Conservation (phyloP, 2,113 vertebrate species). For the Physeter macrocephalus region DNA sequence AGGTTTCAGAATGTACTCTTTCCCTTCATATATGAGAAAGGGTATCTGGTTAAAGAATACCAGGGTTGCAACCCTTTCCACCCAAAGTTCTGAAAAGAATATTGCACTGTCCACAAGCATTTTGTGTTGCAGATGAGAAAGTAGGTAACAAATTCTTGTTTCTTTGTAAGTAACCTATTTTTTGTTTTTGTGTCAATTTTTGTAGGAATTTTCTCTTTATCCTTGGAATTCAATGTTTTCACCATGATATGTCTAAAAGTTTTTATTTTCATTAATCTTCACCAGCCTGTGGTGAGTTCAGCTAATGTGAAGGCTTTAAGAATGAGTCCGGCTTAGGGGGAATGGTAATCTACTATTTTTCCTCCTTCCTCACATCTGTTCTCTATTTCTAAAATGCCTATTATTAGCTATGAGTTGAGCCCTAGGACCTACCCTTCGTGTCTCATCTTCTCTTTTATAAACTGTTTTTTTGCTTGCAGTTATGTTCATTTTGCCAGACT, state of each 20-base stretch:
- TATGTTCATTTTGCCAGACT: not conserved
- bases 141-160: not conserved
- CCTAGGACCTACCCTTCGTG: not conserved
- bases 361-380: not conserved
- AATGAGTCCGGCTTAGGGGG: not conserved
- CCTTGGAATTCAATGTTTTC: not conserved
- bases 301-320: not conserved
- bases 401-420: not conserved
- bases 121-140: not conserved
- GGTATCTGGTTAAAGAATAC: not conserved
- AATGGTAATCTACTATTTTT: not conserved
- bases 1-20: not conserved
- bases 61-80: not conserved
- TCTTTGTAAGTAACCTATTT: not conserved
- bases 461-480: not conserved
- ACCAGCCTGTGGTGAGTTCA: not conserved
- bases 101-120: not conserved
- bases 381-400: not conserved
- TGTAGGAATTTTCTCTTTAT: not conserved
- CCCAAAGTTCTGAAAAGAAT: not conserved
- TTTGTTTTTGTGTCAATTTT: not conserved
- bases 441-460: not conserved
- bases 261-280: conserved; percentile 8
- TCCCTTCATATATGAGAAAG: not conserved
- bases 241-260: not conserved